Base-by-base conservation (phyloP, 2,888 invertebrate genomes). In the Notocelia uddmanniana region DNA sequence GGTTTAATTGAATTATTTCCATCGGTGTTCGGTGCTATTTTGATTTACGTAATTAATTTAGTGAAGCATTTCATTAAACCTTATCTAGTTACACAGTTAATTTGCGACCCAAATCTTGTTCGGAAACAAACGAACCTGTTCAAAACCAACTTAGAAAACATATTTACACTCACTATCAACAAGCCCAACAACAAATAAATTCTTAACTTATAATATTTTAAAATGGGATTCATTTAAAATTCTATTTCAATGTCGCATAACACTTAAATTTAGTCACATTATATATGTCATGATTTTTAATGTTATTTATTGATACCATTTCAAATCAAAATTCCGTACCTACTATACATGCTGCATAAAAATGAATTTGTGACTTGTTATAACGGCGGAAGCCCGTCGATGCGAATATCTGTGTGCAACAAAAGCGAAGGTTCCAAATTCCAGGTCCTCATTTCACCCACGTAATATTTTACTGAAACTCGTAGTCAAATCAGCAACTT, bases 181-280 rank as follows among this genome's bases (percentile, higher is more conserved):
- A 83, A 83, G 75, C 78, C 80, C 80, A 87, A 88, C 88, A 84
- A 86, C 78, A 84, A 86, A 87, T 87, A 87, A 87, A 87, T 84
- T 87, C 77, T 87, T 80, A 76, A 81, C 79, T 79, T 75, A 81
- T 80, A 84, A 85, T 81, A 81, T 79, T 81, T 81, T 81, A 79
- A 82, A 83, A 79, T 74, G 50, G 60, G 45, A 70, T 68, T 63
- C 66, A 60, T 71, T n/a, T 71, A 72, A 72, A 45, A 72, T 68
- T 68, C 31, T 62, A 68, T 62, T 71, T 67, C 41, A 59, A 66
- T 72, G 55, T 68, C 60, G 74, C 76, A 76, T 80, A 82, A 81
- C 79, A 78, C 74, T 80, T 83, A 79, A 80, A 78, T 81, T 83
- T 82, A 81, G 77, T 81, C 81, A 82, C 79, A 83, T 77, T 83